Conservation (phyloP, 2,113 vertebrate species). For the Carettochelys insculpta region DNA sequence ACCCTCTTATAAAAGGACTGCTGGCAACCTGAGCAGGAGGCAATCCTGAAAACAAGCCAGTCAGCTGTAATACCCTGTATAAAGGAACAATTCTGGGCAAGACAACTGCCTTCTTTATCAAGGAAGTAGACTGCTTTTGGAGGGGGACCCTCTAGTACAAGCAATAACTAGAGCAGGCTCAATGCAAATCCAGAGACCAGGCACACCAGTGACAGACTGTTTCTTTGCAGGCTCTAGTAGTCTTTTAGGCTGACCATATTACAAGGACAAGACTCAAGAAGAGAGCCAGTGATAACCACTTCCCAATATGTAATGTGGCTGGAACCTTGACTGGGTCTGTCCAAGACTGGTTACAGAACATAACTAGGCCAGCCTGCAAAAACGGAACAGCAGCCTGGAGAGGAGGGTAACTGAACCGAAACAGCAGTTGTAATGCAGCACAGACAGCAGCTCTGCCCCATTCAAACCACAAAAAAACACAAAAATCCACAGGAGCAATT, state of each 20-base stretch:
- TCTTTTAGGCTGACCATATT: not conserved
- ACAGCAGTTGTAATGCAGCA: not conserved
- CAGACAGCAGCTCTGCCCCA: not conserved
- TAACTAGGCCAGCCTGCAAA: not conserved
- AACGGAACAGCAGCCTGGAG: not conserved
- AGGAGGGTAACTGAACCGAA: not conserved
- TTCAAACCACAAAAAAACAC: not conserved
- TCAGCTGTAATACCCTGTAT: rapidly evolving
- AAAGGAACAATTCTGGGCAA: not conserved
- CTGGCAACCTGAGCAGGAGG: not conserved
- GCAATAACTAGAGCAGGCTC: too few relatives aligned
- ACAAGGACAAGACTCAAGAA: not conserved
- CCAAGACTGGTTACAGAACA: not conserved
- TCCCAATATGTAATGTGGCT: too few relatives aligned
- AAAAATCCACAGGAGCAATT: too few relatives aligned
- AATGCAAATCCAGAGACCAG: not conserved
- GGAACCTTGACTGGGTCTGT: too few relatives aligned
- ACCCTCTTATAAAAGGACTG: too few relatives aligned
- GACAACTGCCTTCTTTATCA: too few relatives aligned
- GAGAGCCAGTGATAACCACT: not conserved
- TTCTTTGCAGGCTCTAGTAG: not conserved
- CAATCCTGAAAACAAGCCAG: not conserved
- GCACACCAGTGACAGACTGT: not conserved
- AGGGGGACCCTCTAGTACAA: too few relatives aligned
- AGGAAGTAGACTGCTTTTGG: too few relatives aligned